Conservation (phyloP, 2,113 vertebrate genomes). For the Numenius arquata region DNA sequence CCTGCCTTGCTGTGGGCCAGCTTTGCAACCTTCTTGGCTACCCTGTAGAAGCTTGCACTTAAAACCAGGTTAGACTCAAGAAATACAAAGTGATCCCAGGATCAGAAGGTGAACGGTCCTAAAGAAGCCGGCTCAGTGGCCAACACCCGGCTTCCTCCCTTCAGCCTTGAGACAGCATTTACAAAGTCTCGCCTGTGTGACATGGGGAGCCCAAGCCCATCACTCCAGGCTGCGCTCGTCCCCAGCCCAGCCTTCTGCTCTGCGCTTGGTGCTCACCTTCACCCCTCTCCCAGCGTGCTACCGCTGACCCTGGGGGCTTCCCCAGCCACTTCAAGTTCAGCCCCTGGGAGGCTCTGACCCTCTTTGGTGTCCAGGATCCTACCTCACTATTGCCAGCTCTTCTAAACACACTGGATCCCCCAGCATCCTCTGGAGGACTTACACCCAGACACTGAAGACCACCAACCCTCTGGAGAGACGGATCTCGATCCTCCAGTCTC, state of each 20-base stretch:
- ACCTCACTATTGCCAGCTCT: background rate
- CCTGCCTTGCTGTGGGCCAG: background rate
- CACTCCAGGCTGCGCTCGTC: background rate
- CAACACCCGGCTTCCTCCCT: background rate
- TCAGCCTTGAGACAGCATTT: background rate
- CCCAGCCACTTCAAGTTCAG: background rate
- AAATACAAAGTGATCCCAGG: background rate
- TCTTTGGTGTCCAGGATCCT: background rate
- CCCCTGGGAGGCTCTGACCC: background rate
- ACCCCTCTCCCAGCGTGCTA: rapidly evolving
- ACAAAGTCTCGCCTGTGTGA: background rate
- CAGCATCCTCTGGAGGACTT: background rate
- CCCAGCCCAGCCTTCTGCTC: background rate
- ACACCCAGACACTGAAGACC: background rate
- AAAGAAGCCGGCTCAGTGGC: background rate
- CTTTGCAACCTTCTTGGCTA: background rate
- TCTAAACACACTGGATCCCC: background rate
- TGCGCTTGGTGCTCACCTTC: background rate
- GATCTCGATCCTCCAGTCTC: background rate
- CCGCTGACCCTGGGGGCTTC: background rate
- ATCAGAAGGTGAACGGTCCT: background rate
- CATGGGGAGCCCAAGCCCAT: background rate
- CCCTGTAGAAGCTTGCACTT: rapidly evolving
- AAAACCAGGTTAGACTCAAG: background rate
- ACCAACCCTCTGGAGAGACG: background rate